A percentile compares a stretch with the other conserved stretches of the same genome.
phyloP scores from a whole-genome alignment of 92 coral and sea anemone species.

The Ricordea florida region DNA sequence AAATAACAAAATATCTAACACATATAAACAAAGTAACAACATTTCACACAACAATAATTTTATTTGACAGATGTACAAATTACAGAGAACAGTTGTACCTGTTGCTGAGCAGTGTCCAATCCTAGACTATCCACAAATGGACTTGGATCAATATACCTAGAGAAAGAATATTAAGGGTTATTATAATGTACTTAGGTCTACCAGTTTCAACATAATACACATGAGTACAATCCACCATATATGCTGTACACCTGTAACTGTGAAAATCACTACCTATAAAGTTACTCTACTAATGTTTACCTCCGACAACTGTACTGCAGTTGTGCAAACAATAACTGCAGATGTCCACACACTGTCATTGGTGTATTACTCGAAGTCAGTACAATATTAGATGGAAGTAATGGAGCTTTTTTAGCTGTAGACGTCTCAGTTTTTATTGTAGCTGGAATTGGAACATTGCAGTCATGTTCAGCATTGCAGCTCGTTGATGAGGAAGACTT shows the following conservation, averaged over 20 bases:
- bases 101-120: conserved; percentile 91
- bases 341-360: conserved; percentile 85
- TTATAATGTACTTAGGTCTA: neutral
- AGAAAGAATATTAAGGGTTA: neutral
- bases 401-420: conserved; percentile 47
- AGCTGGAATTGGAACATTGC: neutral
- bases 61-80: too few relatives aligned
- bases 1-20: too few relatives aligned
- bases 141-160: conserved; percentile 92
- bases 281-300: conserved; percentile 13
- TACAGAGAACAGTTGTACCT: conserved; percentile 56
- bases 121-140: conserved; percentile 89
- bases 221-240: too few relatives aligned
- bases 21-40: too few relatives aligned
- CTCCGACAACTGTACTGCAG: conserved; percentile 91
- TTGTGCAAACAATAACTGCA: conserved; percentile 92
- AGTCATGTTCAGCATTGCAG: neutral
- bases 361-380: conserved; percentile 52
- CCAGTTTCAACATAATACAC: too few relatives aligned
- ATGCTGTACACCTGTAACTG: neutral
- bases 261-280: neutral
- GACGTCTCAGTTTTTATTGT: neutral
- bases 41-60: too few relatives aligned
- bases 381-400: conserved; percentile 67
- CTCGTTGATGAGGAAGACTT: neutral